phyloP scores from a whole-genome alignment of 2,888 invertebrate genomes.

The Chorisops tibialis region DNA sequence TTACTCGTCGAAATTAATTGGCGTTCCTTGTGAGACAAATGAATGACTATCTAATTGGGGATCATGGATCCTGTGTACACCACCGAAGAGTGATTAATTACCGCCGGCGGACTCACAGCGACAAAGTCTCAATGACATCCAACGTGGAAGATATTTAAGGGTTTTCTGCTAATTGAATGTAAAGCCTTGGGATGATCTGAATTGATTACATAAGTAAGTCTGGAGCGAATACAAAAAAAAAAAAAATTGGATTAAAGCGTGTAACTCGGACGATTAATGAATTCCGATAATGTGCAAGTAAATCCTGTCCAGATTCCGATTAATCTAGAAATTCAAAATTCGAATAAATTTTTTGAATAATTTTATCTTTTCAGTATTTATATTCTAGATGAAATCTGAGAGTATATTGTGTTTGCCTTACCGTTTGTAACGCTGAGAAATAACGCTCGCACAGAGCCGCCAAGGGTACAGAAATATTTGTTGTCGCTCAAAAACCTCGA shows the following conservation, averaged over 20 bases:
- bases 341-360: too few relatives aligned
- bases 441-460: too few relatives aligned
- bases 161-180: constrained; percentile 26
- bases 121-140: constrained; percentile 23
- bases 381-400: too few relatives aligned
- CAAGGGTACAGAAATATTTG: too few relatives aligned
- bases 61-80: constrained; percentile 32
- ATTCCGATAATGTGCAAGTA: constrained; percentile 5
- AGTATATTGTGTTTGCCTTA: too few relatives aligned
- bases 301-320: too few relatives aligned
- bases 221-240: constrained; percentile 10
- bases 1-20: constrained; percentile 36
- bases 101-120: constrained; percentile 24
- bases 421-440: too few relatives aligned
- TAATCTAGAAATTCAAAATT: too few relatives aligned
- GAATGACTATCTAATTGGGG: constrained; percentile 39
- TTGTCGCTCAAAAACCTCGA: too few relatives aligned
- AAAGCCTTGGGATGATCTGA: constrained; percentile 24
- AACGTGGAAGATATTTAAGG: constrained; percentile 15
- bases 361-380: too few relatives aligned
- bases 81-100: constrained; percentile 39
- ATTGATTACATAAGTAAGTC: constrained; percentile 24
- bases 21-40: constrained; percentile 38
- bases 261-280: constrained; percentile 20
- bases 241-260: constrained; percentile 19